phyloP scores from a whole-genome alignment of 2,888 invertebrate genomes.

The Eristalis tenax region DNA sequence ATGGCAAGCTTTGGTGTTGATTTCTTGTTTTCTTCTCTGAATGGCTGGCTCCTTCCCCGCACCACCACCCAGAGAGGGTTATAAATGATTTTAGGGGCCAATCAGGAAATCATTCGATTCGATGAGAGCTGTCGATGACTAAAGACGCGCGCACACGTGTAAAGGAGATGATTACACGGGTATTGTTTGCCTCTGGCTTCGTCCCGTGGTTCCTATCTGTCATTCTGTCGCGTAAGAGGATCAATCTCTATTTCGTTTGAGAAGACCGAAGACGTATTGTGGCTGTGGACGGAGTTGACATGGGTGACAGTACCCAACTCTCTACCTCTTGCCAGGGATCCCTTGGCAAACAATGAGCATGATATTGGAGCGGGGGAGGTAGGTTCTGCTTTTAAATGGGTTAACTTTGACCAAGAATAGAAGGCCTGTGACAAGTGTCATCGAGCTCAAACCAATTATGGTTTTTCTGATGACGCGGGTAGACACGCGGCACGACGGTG shows the following conservation, averaged over 20 bases:
- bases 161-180: conserved; percentile 28
- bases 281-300: not conserved
- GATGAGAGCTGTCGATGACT: conserved; percentile 32
- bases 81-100: conserved; percentile 65
- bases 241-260: not conserved
- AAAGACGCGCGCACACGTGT: conserved; percentile 37
- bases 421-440: not conserved
- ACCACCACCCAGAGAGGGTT: not conserved
- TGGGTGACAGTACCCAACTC: not conserved
- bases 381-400: not conserved
- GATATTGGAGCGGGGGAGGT: no score
- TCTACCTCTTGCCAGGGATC: not conserved
- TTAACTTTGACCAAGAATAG: not conserved
- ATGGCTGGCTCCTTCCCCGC: not conserved
- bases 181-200: conserved; percentile 19
- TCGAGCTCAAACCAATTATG: not conserved
- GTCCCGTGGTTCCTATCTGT: not conserved
- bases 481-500: not conserved
- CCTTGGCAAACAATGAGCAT: not conserved
- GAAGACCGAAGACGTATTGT: not conserved
- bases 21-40: conserved; percentile 13
- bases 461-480: not conserved
- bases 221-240: not conserved
- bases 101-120: conserved; percentile 58
- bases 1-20: conserved; percentile 14